These are phyloP conservation scores for Podarcis raffonei DNA, from an alignment of 2,113 vertebrate genomes.

Conservation along the genomic window DNA sequence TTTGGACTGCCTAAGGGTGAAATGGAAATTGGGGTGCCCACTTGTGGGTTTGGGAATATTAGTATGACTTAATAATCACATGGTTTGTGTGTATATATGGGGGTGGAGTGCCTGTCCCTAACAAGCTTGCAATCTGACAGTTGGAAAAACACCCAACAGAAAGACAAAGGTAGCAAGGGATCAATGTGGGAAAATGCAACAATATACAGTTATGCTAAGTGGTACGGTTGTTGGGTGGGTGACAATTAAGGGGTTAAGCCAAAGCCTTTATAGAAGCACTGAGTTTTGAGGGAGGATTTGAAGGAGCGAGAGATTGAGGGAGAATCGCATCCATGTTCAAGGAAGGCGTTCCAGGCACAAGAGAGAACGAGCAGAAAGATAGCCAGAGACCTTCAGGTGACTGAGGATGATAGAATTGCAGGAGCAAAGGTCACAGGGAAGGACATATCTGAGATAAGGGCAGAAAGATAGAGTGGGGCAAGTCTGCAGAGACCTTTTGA, in stretches of 20 bases:
- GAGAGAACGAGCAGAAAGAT: neutral
- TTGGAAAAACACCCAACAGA: neutral
- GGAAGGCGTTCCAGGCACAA: neutral
- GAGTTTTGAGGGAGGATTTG: conserved; percentile 2
- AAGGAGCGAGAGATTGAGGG: neutral
- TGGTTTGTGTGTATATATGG: neutral
- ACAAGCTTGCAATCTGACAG: neutral
- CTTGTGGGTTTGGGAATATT: neutral
- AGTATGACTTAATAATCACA: neutral
- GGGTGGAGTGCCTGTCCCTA: neutral
- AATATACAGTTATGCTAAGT: neutral
- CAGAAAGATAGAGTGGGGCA: neutral
- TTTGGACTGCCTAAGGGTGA: accelerated
- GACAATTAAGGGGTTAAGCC: neutral
- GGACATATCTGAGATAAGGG: neutral
- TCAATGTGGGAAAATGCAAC: neutral
- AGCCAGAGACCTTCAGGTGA: neutral
- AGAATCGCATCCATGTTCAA: neutral
- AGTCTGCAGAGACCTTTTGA: neutral
- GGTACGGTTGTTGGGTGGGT: neutral
- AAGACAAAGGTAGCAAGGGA: neutral
- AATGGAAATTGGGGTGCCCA: neutral
- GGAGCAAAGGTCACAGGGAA: neutral
- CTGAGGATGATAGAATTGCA: conserved; percentile 9
- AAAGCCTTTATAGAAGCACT: neutral